Base-by-base conservation (phyloP, 2,113 vertebrate genomes). In the Ciconia maguari region DNA sequence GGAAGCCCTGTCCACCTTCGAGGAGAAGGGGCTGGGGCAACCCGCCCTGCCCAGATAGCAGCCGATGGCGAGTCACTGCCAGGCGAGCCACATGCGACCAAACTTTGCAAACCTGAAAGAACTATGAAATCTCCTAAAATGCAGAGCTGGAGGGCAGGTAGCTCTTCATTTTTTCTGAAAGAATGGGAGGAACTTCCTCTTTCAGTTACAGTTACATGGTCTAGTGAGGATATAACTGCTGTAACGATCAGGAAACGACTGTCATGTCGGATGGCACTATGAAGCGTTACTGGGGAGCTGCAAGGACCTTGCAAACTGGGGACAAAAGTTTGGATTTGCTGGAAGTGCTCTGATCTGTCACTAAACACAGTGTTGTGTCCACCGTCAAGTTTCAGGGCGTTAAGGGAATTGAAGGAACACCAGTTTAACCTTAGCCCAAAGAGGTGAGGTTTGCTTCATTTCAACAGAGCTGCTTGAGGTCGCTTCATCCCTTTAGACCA, bases 131-230 rank as follows among this genome's bases (percentile, higher is more conserved):
- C 42, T 78, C 74, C 58, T 34, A 48, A 79, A 83, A 41, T 16
- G 68, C n/a, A 68, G 60, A 93, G 77, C n/a, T 78, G 41, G 24
- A 89, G 38, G 29, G 27, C 2, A 54, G 29, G 34, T 7, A 87
- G 8, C n/a, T 64, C 64, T 93, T 87, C 2, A 15, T 32, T 80
- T 89, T 65, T 75, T 38, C 48, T 38, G 36, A 90, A 85, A 80
- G 87, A 88, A 79, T 38, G 57, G 34, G 48, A 90, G 80, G 66
- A 93, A 93, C 81, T 89, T 96, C 77, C 83, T 75, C 78, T 94
- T 95, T 89, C 57, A 44, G 61, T 79, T 62, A 29, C 24, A 9
- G 5, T 88, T 81, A 57, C 5, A 29, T 0, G 4, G 27, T n/a
- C 46, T 83, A 26, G 52, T 14, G 54, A 89, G 74, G 84, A 58